These are phyloP conservation scores for Nymphalis c-album DNA, from an alignment of 2,888 invertebrate species.

Conservation along the genomic window DNA sequence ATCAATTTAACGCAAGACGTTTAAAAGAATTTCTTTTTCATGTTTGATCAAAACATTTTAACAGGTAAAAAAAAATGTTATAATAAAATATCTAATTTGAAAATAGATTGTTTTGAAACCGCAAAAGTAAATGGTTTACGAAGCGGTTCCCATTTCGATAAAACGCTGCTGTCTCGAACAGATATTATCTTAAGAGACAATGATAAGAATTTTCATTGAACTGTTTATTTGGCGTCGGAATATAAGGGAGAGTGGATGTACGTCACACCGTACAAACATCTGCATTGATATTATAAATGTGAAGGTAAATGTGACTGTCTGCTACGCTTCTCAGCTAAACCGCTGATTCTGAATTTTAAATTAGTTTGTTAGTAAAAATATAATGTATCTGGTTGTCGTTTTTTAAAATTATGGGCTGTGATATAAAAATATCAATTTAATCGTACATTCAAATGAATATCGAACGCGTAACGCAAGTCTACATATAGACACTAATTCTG, in stretches of 20 bases:
- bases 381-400: too few species aligned
- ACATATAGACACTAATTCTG: too few species aligned
- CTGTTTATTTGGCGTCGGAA: conserved; percentile 60
- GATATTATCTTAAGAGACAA: conserved; percentile 62
- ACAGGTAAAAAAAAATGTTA: neutral
- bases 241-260: conserved; percentile 42
- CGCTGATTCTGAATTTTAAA: too few species aligned
- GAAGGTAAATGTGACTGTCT: too few species aligned
- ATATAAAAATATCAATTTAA: too few species aligned
- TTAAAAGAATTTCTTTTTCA: neutral
- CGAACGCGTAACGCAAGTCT: too few species aligned
- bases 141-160: conserved; percentile 41
- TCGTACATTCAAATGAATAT: too few species aligned
- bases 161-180: conserved; percentile 51
- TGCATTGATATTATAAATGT: neutral
- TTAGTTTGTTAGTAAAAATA: too few species aligned
- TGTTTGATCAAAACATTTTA: neutral
- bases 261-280: conserved; percentile 47
- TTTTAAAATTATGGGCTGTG: too few species aligned
- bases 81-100: conserved; percentile 15
- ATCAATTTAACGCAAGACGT: neutral
- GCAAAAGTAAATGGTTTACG: conserved; percentile 31
- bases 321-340: too few species aligned
- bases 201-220: conserved; percentile 66
- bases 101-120: conserved; percentile 16